A percentile compares a stretch with the other conserved stretches of the same genome.
Evolutionary conservation across 2,113 vertebrate genomes (phyloP).

Genomic region (Syngnathus typhle): DNA sequence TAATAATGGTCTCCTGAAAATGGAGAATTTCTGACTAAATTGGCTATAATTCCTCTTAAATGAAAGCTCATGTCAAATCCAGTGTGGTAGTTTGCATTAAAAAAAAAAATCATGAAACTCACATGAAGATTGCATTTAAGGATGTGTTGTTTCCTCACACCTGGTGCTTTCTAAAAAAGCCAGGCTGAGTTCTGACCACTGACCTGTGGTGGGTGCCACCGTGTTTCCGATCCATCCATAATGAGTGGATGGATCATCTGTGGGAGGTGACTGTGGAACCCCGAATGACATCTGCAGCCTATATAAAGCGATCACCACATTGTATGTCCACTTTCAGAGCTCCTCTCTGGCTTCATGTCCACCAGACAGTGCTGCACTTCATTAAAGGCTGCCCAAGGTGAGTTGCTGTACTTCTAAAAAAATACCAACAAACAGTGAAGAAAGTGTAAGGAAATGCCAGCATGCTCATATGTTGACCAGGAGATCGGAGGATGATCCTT

Average conservation of each 20-base stretch:
- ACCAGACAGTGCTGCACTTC: conserved; percentile 16
- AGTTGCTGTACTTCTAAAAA: conserved; percentile 16
- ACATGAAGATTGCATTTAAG: background rate
- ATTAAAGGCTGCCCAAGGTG: conserved; percentile 27
- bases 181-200: conserved; percentile 28
- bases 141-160: conserved; percentile 31
- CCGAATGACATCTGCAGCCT: conserved; percentile 44
- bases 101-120: background rate
- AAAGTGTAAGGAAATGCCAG: background rate
- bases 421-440: background rate
- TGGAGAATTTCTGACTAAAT: background rate
- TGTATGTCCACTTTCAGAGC: background rate
- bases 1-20: too few relatives aligned
- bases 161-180: conserved; percentile 44
- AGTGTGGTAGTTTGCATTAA: background rate
- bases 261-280: conserved; percentile 30
- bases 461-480: conserved; percentile 6
- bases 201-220: conserved; percentile 20
- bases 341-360: conserved; percentile 16
- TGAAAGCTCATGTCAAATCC: background rate
- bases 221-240: conserved; percentile 26
- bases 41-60: background rate
- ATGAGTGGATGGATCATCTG: conserved; percentile 48
- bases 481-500: conserved; percentile 43
- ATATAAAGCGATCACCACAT: conserved; percentile 25